These are phyloP conservation scores for Triops cancriformis DNA, from an alignment of 1,140 invertebrate species.

Conservation along the genomic window DNA sequence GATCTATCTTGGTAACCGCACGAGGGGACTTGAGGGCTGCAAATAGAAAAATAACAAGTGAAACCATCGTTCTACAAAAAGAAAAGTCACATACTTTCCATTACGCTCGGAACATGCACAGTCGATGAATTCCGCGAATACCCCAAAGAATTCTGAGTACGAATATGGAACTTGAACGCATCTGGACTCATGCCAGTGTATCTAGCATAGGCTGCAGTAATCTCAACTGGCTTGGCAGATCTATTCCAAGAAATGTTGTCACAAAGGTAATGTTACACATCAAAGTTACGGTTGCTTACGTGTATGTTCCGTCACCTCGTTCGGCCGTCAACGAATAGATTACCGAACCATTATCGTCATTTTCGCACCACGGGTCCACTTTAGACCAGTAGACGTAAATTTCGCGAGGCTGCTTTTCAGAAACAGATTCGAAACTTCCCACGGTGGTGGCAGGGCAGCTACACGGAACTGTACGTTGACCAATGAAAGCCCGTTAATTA, in stretches of 20 bases:
- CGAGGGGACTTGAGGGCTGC: constrained; percentile 45
- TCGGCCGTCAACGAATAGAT: neutral
- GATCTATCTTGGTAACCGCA: constrained; percentile 57
- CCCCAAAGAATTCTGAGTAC: neutral
- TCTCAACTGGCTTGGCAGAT: neutral
- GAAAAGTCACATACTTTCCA: constrained; percentile 5
- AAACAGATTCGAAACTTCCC: constrained; percentile 53
- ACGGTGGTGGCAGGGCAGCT: constrained; percentile 51
- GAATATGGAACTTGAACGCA: neutral
- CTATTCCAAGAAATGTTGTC: neutral
- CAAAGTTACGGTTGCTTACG: neutral
- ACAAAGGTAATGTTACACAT: no score
- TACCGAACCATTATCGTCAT: constrained; percentile 25
- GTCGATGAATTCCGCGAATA: neutral
- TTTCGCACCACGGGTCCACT: constrained; percentile 23
- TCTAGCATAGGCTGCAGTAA: neutral
- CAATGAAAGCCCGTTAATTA: constrained; percentile 32
- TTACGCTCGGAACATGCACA: neutral
- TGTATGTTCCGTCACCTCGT: neutral
- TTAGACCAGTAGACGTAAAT: constrained; percentile 32
- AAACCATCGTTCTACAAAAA: neutral
- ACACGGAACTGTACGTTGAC: constrained; percentile 43
- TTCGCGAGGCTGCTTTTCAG: constrained; percentile 37
- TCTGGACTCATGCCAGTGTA: neutral
- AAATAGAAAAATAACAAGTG: constrained; percentile 31